phyloP scores from a whole-genome alignment of 2,888 invertebrate genomes.

The Erannis defoliaria region DNA sequence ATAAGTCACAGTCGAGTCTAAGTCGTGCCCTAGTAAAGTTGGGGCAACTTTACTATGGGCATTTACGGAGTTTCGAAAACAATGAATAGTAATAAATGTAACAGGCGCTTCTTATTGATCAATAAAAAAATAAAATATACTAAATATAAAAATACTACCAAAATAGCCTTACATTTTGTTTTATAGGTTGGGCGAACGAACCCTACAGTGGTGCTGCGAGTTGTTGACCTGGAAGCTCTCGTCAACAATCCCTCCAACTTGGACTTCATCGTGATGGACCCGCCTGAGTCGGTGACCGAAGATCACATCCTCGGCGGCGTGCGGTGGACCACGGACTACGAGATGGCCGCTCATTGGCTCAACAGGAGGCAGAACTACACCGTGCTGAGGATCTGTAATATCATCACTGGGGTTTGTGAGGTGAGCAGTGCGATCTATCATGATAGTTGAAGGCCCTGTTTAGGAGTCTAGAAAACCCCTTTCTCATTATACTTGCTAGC shows the following conservation, averaged over 20 bases:
- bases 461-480: too few species aligned
- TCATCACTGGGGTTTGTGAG: constrained; percentile 62
- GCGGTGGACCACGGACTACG: constrained; percentile 89
- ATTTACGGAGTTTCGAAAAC: too few species aligned
- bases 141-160: too few species aligned
- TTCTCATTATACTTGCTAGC: too few species aligned
- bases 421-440: constrained; percentile 52
- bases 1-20: too few species aligned
- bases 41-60: too few species aligned
- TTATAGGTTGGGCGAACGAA: constrained; percentile 88
- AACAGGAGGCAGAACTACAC: constrained; percentile 94
- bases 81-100: too few species aligned
- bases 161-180: constrained; percentile 1
- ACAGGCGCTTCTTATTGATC: too few species aligned
- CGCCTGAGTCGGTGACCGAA: constrained; percentile 82
- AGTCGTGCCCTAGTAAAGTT: too few species aligned
- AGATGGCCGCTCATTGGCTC: constrained; percentile 92
- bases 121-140: too few species aligned
- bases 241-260: constrained; percentile 50
- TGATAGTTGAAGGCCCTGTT: too few species aligned
- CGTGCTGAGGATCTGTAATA: constrained; percentile 87
- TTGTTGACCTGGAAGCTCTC: constrained; percentile 83
- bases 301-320: constrained; percentile 91
- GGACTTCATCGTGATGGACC: constrained; percentile 64
- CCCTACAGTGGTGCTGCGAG: constrained; percentile 89